These are phyloP conservation scores for Xestia rhomboidea DNA, from an alignment of 2,888 invertebrate species.

Conservation along the genomic window DNA sequence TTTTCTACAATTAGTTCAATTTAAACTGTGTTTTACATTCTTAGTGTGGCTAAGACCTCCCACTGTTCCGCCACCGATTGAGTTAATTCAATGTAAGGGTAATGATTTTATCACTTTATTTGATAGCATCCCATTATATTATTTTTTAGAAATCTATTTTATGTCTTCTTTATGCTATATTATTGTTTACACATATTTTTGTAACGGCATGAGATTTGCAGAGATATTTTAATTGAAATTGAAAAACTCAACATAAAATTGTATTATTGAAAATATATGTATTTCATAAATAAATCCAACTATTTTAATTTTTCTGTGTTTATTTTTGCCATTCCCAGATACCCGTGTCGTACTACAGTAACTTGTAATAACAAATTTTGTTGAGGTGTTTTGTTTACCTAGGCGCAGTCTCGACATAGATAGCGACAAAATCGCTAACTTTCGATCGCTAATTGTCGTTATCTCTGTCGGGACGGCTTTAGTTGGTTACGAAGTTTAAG, in stretches of 20 bases:
- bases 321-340: slow-evolving; percentile 23
- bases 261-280: slow-evolving; percentile 34
- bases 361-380: background rate
- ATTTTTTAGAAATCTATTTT: slow-evolving; percentile 13
- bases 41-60: slow-evolving; percentile 2
- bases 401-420: too few species aligned
- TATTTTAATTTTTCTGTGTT: slow-evolving; percentile 31
- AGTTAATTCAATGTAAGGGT: slow-evolving; percentile 22
- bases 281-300: slow-evolving; percentile 55
- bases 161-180: slow-evolving; percentile 10
- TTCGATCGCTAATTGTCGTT: too few species aligned
- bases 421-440: too few species aligned
- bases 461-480: too few species aligned
- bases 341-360: background rate
- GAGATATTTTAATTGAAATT: slow-evolving; percentile 19
- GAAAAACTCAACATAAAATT: slow-evolving; percentile 12
- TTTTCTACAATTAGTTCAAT: slow-evolving; percentile 4
- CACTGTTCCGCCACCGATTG: slow-evolving; percentile 2
- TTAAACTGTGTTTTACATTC: slow-evolving; percentile 9
- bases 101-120: slow-evolving; percentile 29
- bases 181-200: slow-evolving; percentile 35
- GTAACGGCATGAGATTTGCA: slow-evolving; percentile 53
- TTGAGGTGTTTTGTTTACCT: background rate
- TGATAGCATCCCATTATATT: slow-evolving; percentile 6
- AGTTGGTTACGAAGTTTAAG: background rate